phyloP scores from a whole-genome alignment of 2,888 invertebrate genomes.

The Fragum sueziense region DNA sequence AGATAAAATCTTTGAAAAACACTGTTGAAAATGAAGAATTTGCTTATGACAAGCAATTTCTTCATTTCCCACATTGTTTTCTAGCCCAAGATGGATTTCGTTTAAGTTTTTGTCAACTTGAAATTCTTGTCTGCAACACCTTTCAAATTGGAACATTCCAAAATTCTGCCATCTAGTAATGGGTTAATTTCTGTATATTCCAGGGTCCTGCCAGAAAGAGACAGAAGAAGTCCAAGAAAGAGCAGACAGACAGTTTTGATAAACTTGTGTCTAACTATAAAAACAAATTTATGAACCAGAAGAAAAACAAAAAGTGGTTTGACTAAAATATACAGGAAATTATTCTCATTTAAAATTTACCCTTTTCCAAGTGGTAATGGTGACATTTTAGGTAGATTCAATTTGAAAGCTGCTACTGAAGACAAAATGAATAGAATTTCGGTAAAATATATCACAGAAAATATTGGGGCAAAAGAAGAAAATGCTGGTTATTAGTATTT shows the following conservation, averaged over 20 bases:
- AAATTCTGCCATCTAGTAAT: too few relatives aligned
- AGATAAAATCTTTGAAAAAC: too few relatives aligned
- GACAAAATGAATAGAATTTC: too few relatives aligned
- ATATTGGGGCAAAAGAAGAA: background rate
- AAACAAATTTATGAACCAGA: constrained; percentile 4
- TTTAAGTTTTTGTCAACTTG: too few relatives aligned
- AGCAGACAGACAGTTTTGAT: constrained; percentile 6
- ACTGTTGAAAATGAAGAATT: too few relatives aligned
- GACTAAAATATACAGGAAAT: background rate
- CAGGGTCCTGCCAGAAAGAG: constrained; percentile 14
- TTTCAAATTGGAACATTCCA: too few relatives aligned
- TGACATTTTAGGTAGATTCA: background rate
- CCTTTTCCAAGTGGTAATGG: background rate
- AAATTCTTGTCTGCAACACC: too few relatives aligned
- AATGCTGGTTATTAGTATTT: background rate
- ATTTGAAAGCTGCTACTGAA: too few relatives aligned
- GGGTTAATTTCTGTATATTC: background rate
- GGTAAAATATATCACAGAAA: too few relatives aligned
- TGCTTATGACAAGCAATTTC: too few relatives aligned
- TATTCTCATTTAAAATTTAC: background rate
- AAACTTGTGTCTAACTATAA: constrained; percentile 13
- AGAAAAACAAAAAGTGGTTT: constrained; percentile 8
- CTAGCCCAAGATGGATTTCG: too few relatives aligned
- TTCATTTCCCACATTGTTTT: too few relatives aligned
- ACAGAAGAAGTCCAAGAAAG: constrained; percentile 8